Percentiles rank a stretch among this genome's conserved stretches.
phyloP scores from a whole-genome alignment of 2,797 vertebrate species.

The Emys orbicularis region DNA sequence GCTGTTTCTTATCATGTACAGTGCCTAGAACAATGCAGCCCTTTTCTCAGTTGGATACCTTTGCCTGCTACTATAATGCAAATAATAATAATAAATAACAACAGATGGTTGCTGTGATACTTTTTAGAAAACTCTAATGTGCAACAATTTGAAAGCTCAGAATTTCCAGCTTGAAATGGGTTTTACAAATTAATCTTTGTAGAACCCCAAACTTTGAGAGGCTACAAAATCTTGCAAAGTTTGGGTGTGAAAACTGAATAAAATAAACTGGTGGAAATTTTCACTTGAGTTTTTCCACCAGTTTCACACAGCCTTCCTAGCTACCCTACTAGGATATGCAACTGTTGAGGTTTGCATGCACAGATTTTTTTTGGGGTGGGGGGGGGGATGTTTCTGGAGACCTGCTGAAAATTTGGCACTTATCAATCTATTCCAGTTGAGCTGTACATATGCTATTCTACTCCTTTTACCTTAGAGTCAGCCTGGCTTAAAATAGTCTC shows the following conservation, averaged over 20 bases:
- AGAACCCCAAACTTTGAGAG: not conserved
- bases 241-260: too few relatives aligned
- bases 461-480: fast-evolving
- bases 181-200: not conserved
- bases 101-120: fast-evolving
- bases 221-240: not conserved
- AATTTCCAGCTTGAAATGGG: too few relatives aligned
- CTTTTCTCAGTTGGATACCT: not conserved
- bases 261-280: not conserved
- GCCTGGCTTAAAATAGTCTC: too few relatives aligned
- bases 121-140: not conserved
- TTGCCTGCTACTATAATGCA: not conserved
- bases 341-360: not conserved
- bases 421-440: not conserved
- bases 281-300: not conserved
- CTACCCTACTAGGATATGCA: too few relatives aligned
- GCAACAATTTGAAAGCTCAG: too few relatives aligned
- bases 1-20: not conserved
- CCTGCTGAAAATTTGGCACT: not conserved
- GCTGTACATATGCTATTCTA: too few relatives aligned
- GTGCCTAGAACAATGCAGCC: not conserved
- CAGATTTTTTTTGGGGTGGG: too few relatives aligned
- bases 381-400: not conserved
- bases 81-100: not conserved
- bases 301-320: not conserved